These are phyloP conservation scores for Eulimnadia texana DNA, from an alignment of 1,140 invertebrate species.

Conservation along the genomic window DNA sequence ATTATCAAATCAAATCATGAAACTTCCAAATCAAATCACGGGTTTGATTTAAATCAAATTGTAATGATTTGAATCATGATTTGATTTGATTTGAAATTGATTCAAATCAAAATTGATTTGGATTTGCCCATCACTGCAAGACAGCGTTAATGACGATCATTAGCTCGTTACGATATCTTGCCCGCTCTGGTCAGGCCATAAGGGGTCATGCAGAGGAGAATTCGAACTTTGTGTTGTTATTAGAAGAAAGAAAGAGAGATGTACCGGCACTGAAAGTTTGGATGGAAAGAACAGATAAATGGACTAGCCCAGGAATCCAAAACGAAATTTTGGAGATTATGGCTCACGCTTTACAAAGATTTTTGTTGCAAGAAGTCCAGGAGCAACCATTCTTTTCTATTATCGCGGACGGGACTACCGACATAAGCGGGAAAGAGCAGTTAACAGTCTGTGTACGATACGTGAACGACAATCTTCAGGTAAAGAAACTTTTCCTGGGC, in stretches of 20 bases:
- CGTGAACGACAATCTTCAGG: background rate
- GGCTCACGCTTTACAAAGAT: background rate
- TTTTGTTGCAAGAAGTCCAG: background rate
- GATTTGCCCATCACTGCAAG: no score
- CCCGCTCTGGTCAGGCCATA: background rate
- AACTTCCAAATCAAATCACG: no score
- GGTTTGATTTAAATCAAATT: no score
- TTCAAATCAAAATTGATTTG: no score
- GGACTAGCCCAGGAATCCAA: background rate
- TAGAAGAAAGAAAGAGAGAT: background rate
- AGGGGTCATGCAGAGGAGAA: background rate
- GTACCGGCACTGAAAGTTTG: background rate
- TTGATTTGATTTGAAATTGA: no score
- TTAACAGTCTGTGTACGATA: background rate
- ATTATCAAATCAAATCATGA: no score
- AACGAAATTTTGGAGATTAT: background rate
- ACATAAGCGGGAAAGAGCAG: background rate
- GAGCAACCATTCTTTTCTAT: background rate
- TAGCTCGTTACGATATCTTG: background rate
- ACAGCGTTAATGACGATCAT: background rate
- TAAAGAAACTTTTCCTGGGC: background rate
- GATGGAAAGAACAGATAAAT: background rate
- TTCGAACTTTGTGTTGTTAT: background rate
- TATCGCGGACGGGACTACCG: background rate
- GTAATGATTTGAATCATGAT: no score